A percentile compares a stretch with the other conserved stretches of the same genome.
phyloP scores from a whole-genome alignment of 1,140 invertebrate species.

The Caerostris extrusa region DNA sequence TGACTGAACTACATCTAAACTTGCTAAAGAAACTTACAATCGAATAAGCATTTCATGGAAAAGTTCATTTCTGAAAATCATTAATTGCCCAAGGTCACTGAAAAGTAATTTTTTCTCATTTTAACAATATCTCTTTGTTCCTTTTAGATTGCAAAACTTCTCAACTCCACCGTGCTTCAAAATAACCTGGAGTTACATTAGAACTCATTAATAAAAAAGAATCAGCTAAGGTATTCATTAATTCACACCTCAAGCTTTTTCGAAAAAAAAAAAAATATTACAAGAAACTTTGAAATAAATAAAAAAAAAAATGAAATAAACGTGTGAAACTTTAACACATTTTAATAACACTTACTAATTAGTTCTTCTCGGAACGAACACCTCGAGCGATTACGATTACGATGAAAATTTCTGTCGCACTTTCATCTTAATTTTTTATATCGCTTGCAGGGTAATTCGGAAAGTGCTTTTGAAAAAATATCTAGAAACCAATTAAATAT shows the following conservation, averaged over 20 bases:
- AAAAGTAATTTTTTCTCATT: background rate
- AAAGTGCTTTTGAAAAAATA: background rate
- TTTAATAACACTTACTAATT: conserved; percentile 40
- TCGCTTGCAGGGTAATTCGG: background rate
- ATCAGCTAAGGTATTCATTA: conserved; percentile 46
- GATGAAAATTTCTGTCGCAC: background rate
- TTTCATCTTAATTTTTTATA: background rate
- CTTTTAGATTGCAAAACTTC: background rate
- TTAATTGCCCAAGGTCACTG: background rate
- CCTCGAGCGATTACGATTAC: background rate
- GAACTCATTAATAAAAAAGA: conserved; percentile 7
- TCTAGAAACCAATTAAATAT: background rate
- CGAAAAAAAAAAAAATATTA: background rate
- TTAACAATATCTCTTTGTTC: background rate
- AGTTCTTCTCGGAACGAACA: background rate
- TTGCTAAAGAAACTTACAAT: background rate
- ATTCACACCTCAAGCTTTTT: background rate
- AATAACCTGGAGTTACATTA: conserved; percentile 29
- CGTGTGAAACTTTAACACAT: conserved; percentile 1
- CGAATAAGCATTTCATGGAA: background rate
- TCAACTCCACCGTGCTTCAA: background rate
- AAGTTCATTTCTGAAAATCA: background rate
- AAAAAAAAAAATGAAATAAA: background rate
- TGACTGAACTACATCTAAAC: background rate
- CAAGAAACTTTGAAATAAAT: background rate